Base-by-base conservation (phyloP, 2,888 invertebrate genomes). In the Eupithecia insigniata region DNA sequence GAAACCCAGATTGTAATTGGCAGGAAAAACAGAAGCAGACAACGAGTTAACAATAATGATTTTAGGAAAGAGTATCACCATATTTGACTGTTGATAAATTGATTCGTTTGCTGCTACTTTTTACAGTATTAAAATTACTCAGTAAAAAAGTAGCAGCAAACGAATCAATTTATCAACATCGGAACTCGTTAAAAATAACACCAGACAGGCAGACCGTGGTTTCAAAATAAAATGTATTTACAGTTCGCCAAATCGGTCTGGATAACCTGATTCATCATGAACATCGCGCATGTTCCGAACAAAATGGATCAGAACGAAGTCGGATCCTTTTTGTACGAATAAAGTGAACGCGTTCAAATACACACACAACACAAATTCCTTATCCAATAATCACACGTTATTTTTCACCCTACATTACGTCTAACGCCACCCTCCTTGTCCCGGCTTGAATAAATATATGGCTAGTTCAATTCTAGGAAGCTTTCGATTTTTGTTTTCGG, bases 351-450 rank as follows among this genome's bases (percentile, higher is more conserved):
- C 72, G 76, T 69, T 72, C 67, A 78, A 79, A 78, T 76, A 76
- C 72, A 70, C 74, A n/a, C n/a, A n/a, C 78, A 75, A 77, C 74
- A 77, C 76, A 78, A 76, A 79, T 79, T 78, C 76, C 76, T 76
- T 76, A 76, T 74, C 78, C 75, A 78, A 79, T 79, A 78, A 79
- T 79, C 78, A 79, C 76, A 72, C 71, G 76, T 76, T 79, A 74
- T 79, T 76, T 79, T 78, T 77, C 77, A 77, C 71, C 76, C 77
- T 68, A 75, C 76, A 76, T 79, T 76, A 77, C 77, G 77, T 71
- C 69, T 77, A 71, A 75, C 77, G 73, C 75, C 71, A 75, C 79
- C 75, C 76, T 75, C 72, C 67, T 18, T n/a, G 43, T 43, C 43
- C 60, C 67, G 66, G 66, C 61, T 43, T 39, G 60, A 62, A 46